Conservation (phyloP, 2,113 vertebrate genomes). For the Limanda limanda region DNA sequence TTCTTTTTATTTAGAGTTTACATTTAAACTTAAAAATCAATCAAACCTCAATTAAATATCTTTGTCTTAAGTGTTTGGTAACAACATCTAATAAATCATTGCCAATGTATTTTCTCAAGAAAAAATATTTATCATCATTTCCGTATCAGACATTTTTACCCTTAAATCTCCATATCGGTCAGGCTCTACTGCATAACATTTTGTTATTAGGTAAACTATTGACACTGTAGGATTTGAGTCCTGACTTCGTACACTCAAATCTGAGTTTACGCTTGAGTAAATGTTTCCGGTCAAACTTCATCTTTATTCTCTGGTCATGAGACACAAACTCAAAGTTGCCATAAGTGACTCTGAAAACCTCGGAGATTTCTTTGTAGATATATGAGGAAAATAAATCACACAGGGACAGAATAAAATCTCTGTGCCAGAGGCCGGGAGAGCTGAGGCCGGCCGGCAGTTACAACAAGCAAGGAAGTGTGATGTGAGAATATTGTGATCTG, state of each 20-base stretch:
- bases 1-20: no score
- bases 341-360: not conserved
- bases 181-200: not conserved
- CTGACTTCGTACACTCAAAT: not conserved
- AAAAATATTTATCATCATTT: no score
- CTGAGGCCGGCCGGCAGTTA: no score
- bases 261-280: no score
- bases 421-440: not conserved
- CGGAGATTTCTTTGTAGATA: not conserved
- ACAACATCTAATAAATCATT: no score
- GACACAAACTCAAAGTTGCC: not conserved
- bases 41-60: no score
- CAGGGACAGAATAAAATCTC: not conserved
- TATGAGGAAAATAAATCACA: not conserved
- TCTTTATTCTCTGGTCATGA: not conserved
- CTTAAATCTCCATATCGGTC: no score
- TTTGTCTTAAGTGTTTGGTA: no score
- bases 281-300: no score
- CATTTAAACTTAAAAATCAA: no score
- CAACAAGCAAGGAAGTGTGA: conserved; percentile 24
- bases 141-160: no score
- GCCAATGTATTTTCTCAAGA: no score
- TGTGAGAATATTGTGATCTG: conserved; percentile 6
- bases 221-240: not conserved
- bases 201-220: not conserved